A percentile compares a stretch with the other conserved stretches of the same genome.
These are phyloP conservation scores for Calyptomena viridis DNA, from an alignment of 2,113 vertebrate species.

Conservation along the genomic window DNA sequence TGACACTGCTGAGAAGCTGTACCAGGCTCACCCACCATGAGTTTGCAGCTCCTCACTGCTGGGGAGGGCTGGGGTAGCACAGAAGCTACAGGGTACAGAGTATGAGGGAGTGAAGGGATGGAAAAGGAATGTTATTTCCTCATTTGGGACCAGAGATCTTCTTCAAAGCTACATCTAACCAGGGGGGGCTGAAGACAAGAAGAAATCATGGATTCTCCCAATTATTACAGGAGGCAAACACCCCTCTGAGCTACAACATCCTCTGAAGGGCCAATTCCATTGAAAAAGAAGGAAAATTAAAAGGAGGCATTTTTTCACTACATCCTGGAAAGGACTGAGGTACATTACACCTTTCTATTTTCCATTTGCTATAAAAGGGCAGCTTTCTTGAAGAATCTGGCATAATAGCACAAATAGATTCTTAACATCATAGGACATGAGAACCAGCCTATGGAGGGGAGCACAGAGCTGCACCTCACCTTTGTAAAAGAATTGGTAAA, in stretches of 20 bases:
- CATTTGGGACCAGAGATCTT: background rate
- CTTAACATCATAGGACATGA: background rate
- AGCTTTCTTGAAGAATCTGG: background rate
- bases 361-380: background rate
- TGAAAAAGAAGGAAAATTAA: background rate
- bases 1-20: constrained; percentile 49
- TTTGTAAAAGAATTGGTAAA: background rate
- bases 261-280: background rate
- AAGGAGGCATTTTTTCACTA: background rate
- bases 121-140: background rate
- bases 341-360: background rate
- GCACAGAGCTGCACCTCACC: background rate
- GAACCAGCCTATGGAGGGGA: background rate
- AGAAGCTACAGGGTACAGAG: background rate
- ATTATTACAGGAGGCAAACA: background rate
- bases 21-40: constrained; percentile 48
- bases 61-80: constrained; percentile 15
- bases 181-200: background rate
- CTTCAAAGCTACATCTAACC: background rate
- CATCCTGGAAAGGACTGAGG: background rate
- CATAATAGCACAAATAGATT: background rate
- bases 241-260: background rate
- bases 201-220: background rate
- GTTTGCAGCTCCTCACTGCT: constrained; percentile 35
- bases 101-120: background rate